These are phyloP conservation scores for Chloroceryle amazona DNA, from an alignment of 2,797 vertebrate genomes.

Conservation along the genomic window DNA sequence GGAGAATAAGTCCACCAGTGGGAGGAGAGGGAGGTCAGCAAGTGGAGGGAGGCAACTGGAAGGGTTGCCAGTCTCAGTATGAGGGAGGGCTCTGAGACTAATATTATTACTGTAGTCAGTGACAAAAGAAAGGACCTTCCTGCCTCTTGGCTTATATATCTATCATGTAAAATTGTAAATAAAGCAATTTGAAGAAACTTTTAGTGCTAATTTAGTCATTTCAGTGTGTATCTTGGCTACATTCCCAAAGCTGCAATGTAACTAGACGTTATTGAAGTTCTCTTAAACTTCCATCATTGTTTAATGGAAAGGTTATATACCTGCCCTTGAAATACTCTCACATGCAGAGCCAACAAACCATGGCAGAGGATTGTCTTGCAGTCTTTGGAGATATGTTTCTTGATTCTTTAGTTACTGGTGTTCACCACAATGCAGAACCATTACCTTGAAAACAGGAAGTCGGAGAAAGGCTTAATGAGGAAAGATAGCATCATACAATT, in stretches of 20 bases:
- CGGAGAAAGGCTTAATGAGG: background rate
- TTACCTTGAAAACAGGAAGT: slow-evolving; percentile 28
- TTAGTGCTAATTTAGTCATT: background rate
- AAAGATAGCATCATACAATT: background rate
- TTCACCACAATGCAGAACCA: background rate
- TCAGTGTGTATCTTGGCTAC: slow-evolving; percentile 12
- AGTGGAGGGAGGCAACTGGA: background rate
- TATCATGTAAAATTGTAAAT: background rate
- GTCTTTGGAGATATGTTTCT: background rate
- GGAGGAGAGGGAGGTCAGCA: background rate
- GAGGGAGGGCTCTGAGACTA: background rate
- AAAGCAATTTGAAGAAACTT: slow-evolving; percentile 13
- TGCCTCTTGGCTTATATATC: background rate
- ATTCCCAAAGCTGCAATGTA: slow-evolving; percentile 10
- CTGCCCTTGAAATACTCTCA: background rate
- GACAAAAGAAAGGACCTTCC: background rate
- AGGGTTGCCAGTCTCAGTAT: background rate
- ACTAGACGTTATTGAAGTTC: background rate
- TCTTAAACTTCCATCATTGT: background rate
- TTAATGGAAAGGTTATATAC: background rate
- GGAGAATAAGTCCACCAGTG: background rate
- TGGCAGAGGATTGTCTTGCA: background rate
- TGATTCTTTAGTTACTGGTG: background rate
- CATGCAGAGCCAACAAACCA: background rate
- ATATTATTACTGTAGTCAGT: background rate